Conservation (phyloP, 30 jellyfish, hydroid and myxozoan genomes). For the Hydractinia echinata region DNA sequence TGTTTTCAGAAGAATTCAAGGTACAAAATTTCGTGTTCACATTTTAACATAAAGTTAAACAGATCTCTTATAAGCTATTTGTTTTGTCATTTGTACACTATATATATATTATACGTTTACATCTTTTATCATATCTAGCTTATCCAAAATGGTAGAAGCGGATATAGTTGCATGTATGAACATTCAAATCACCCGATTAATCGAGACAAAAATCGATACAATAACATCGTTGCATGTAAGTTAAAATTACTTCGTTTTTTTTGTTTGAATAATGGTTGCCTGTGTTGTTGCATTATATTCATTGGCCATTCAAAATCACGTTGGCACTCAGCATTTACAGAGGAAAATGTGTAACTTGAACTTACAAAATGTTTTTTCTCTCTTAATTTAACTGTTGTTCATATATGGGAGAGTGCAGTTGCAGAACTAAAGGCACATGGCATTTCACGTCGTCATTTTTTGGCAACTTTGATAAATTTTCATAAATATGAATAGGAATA, state of each 20-base stretch:
- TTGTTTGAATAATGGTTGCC: too few relatives aligned
- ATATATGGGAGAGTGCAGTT: too few relatives aligned
- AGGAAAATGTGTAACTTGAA: too few relatives aligned
- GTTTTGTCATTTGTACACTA: neutral
- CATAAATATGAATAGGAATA: too few relatives aligned
- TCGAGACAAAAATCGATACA: slow-evolving; percentile 67
- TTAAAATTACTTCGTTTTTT: neutral
- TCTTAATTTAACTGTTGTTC: too few relatives aligned
- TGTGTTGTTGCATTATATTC: too few relatives aligned
- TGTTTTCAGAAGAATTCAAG: slow-evolving; percentile 69
- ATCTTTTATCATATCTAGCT: neutral
- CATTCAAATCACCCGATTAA: slow-evolving; percentile 59
- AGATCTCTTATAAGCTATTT: neutral
- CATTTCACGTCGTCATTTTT: too few relatives aligned
- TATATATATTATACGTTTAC: neutral
- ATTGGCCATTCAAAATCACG: too few relatives aligned
- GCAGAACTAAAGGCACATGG: too few relatives aligned
- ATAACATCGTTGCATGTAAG: slow-evolving; percentile 76
- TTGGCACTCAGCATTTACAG: too few relatives aligned
- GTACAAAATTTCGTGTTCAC: slow-evolving; percentile 17
- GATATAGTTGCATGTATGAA: slow-evolving; percentile 39
- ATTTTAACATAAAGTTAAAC: neutral
- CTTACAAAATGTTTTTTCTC: too few relatives aligned
- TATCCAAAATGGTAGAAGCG: slow-evolving; percentile 34
- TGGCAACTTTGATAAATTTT: too few relatives aligned